phyloP scores from a whole-genome alignment of 1,140 invertebrate species.

The Parapsyche elsis region DNA sequence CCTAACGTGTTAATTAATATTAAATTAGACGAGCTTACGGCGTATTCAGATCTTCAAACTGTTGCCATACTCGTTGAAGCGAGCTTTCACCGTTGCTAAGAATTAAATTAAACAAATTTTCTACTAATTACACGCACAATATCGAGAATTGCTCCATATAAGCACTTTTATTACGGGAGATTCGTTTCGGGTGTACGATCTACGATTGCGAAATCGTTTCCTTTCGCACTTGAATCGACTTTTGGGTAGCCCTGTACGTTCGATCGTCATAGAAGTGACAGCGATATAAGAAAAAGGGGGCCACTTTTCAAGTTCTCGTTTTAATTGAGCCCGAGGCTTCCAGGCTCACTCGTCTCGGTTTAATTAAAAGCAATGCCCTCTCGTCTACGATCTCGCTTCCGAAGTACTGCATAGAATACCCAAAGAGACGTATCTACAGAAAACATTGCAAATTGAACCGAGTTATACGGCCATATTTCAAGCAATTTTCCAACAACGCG shows the following conservation, averaged over 20 bases:
- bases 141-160: too few species aligned
- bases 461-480: neutral
- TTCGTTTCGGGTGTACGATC: too few species aligned
- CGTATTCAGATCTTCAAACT: too few species aligned
- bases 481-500: too few species aligned
- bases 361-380: constrained; percentile 21
- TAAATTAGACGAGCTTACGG: too few species aligned
- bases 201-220: too few species aligned
- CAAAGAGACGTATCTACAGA: neutral
- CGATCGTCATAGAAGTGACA: constrained; percentile 16
- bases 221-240: neutral
- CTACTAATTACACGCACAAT: too few species aligned
- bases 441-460: neutral
- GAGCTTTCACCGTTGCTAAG: too few species aligned
- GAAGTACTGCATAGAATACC: neutral
- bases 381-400: neutral
- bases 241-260: neutral
- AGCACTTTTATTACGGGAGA: too few species aligned
- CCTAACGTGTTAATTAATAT: too few species aligned
- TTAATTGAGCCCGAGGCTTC: constrained; percentile 35
- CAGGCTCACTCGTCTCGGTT: constrained; percentile 13
- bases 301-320: constrained; percentile 25
- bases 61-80: too few species aligned
- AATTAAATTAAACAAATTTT: too few species aligned
- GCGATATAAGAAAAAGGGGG: neutral